Evolutionary conservation across 2,797 vertebrate species (phyloP), one percentile per base, ranked within the genome.

Genomic region (Threskiornis aethiopicus): DNA sequence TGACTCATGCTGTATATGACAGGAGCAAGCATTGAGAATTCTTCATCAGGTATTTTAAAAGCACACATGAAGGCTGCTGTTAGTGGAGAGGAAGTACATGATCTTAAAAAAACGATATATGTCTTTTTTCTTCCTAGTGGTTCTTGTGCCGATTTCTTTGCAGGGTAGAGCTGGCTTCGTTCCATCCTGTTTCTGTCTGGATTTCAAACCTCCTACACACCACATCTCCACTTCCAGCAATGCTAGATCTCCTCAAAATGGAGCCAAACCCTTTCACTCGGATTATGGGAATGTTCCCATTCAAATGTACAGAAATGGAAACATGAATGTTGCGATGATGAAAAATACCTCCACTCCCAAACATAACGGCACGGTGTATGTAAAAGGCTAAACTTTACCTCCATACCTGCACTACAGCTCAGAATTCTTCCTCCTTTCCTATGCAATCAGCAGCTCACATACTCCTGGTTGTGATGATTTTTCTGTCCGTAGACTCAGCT

Each of bases 131-230:
- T 84, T 77, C 21, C 33, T 65, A 49, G 46, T 33, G 51, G 33
- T 81, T 78, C 61, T 61, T 61, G 54, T 16, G 78, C 78, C 33
- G 52, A 42, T 78, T 91, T 77, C 51, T 39, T 73, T 51, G 25
- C 13, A 33, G 84, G 42, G 42, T 55, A 73, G 61, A 90, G 39
- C 57, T 96, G 83, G 59, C 37, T 25, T 59, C 11, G 28, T 75
- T 91, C 89, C 73, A 66, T 52, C 51, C 55, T 57, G 4, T 28
- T 91, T 71, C 55, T 73, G 65, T 61, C 85, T 89, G 70, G 28
- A 54, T 93, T 90, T 92, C 86, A 87, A 92, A 41, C 37, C 42
- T 95, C 89, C 88, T 55, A 57, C 78, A 41, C 2, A 2, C 37
- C 46, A 14, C 55, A 41, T 49, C 59, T 71, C 35, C 11, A 8